These are phyloP conservation scores for Tetramorium alpestre DNA, from an alignment of 1,140 invertebrate species.

Conservation along the genomic window DNA sequence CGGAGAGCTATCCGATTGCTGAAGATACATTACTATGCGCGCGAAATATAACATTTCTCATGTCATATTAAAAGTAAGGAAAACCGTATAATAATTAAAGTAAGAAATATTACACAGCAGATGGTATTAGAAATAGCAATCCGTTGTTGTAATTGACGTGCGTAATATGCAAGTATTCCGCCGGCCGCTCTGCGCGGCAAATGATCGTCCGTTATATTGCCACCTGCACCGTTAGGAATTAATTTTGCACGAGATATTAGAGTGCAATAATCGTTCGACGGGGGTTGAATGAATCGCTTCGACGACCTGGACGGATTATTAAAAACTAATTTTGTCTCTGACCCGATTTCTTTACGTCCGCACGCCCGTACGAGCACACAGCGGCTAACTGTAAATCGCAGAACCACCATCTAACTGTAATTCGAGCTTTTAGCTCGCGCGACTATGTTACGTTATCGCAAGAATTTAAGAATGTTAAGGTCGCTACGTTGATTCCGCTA, in stretches of 20 bases:
- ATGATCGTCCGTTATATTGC: conserved; percentile 25
- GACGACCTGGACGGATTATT: conserved; percentile 16
- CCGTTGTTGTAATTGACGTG: conserved; percentile 12
- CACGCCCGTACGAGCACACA: neutral
- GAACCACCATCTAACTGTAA: conserved; percentile 81
- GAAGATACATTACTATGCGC: neutral
- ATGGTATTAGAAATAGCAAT: neutral
- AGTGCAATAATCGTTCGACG: conserved; percentile 4
- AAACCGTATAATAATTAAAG: neutral
- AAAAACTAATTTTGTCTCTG: conserved; percentile 51
- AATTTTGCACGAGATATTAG: conserved; percentile 36
- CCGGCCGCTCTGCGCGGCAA: neutral
- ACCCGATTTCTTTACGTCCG: conserved; percentile 51
- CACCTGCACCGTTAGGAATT: conserved; percentile 49
- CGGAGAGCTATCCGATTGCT: neutral
- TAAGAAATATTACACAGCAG: neutral
- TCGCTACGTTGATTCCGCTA: neutral
- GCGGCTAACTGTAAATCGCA: conserved; percentile 76
- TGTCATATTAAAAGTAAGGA: neutral
- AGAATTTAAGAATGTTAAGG: conserved; percentile 52
- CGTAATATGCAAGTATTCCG: neutral
- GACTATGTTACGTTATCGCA: conserved; percentile 44
- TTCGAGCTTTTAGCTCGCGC: conserved; percentile 71
- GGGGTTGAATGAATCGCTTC: neutral
- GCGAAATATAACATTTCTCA: neutral